Evolutionary conservation across 2,888 invertebrate genomes (phyloP).

Genomic region (Lymantria dispar): DNA sequence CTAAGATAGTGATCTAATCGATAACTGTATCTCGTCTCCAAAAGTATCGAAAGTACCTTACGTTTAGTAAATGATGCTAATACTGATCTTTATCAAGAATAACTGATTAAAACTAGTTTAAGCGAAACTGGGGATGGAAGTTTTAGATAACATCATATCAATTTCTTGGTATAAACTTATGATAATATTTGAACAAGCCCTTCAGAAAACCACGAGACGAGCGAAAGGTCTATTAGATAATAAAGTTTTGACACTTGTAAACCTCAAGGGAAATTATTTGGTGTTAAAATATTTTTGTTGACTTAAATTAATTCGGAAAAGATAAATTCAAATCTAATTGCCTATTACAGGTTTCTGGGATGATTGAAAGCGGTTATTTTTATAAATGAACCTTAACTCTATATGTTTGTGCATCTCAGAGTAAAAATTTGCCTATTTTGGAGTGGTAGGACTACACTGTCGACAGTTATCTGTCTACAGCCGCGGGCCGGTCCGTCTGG

Average conservation of each 20-base stretch:
- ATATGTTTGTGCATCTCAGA: too few relatives aligned
- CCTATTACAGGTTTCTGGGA: too few relatives aligned
- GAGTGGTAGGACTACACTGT: too few relatives aligned
- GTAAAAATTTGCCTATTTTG: too few relatives aligned
- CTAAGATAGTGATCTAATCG: too few relatives aligned
- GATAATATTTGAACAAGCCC: conserved; percentile 23
- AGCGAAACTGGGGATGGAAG: conserved; percentile 3
- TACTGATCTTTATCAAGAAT: conserved; percentile 12
- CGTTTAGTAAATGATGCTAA: conserved; percentile 7
- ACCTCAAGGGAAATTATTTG: conserved; percentile 29
- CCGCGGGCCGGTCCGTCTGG: too few relatives aligned
- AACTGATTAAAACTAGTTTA: conserved; percentile 28
- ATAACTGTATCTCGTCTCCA: conserved; percentile 18
- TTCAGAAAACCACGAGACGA: conserved; percentile 16
- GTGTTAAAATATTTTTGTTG: conserved; percentile 31
- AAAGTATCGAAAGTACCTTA: conserved; percentile 7
- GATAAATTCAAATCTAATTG: conserved; percentile 7
- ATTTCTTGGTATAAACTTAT: conserved; percentile 22
- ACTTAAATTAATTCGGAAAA: conserved; percentile 23
- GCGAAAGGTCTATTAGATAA: conserved; percentile 23
- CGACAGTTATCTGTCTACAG: too few relatives aligned
- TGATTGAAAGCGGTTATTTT: too few relatives aligned
- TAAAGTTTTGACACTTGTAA: conserved; percentile 26
- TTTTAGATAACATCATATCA: conserved; percentile 23
- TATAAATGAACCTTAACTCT: too few relatives aligned